Percentiles rank a stretch among this genome's conserved stretches.
phyloP scores from a whole-genome alignment of 1,140 invertebrate genomes.

The Drosophila tristis region DNA sequence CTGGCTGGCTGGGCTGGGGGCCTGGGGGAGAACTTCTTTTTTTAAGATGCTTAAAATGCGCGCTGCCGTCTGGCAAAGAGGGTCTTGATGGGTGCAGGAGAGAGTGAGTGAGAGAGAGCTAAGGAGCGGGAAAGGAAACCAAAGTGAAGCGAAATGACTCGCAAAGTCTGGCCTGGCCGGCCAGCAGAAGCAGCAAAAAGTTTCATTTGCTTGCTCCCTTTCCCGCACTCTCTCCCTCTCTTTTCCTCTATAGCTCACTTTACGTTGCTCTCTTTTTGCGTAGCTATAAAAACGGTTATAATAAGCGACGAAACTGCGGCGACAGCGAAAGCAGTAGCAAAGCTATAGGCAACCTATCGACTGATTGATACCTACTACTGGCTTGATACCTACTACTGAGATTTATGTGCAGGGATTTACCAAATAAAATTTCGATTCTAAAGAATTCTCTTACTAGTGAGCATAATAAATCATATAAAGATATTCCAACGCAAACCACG shows the following conservation, averaged over 20 bases:
- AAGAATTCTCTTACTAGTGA: too few relatives aligned
- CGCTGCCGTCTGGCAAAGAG: slow-evolving; percentile 57
- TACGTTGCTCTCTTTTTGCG: slow-evolving; percentile 1
- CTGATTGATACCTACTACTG: too few relatives aligned
- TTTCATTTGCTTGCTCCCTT: slow-evolving; percentile 44
- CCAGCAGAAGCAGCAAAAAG: slow-evolving; percentile 45
- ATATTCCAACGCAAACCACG: too few relatives aligned
- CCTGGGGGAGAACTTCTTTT: slow-evolving; percentile 49
- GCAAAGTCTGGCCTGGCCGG: slow-evolving; percentile 40
- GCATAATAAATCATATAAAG: too few relatives aligned
- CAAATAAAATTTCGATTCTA: too few relatives aligned
- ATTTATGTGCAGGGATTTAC: too few relatives aligned
- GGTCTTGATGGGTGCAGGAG: slow-evolving; percentile 19
- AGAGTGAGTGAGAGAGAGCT: slow-evolving; percentile 3
- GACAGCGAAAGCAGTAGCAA: slow-evolving; percentile 32
- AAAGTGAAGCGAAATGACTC: slow-evolving; percentile 26
- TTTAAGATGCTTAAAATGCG: slow-evolving; percentile 78
- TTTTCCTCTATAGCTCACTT: not conserved
- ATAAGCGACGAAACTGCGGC: slow-evolving; percentile 56
- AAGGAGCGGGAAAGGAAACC: too few relatives aligned
- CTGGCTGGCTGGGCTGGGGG: slow-evolving; percentile 16
- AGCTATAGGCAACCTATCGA: too few relatives aligned
- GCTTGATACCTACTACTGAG: too few relatives aligned
- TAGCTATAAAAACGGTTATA: slow-evolving; percentile 70
- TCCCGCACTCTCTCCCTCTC: slow-evolving; percentile 20